These are phyloP conservation scores for Drosophila anomalata DNA, from an alignment of 2,888 invertebrate genomes.

Conservation along the genomic window DNA sequence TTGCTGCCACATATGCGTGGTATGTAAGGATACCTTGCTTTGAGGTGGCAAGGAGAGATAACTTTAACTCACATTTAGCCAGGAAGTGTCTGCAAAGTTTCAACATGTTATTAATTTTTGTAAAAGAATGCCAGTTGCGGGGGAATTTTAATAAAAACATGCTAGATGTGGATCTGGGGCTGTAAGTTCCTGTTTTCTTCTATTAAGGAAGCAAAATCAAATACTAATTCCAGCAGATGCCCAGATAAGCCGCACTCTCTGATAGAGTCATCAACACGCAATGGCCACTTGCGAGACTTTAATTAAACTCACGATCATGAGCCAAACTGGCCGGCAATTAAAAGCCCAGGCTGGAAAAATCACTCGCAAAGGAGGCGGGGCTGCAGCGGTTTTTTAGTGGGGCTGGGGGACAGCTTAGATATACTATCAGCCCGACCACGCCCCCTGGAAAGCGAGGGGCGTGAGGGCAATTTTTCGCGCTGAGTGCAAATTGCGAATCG, in stretches of 20 bases:
- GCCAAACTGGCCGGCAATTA: constrained; percentile 33
- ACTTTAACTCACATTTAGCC: constrained; percentile 57
- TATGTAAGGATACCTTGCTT: constrained; percentile 32
- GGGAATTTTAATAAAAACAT: constrained; percentile 11
- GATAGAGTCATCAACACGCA: constrained; percentile 49
- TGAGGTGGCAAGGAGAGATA: constrained; percentile 17
- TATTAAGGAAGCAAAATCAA: constrained; percentile 3
- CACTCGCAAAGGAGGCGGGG: constrained; percentile 30
- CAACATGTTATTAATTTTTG: constrained; percentile 58
- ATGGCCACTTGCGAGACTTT: constrained; percentile 19
- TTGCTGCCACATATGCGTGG: constrained; percentile 46
- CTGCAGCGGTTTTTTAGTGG: constrained; percentile 24
- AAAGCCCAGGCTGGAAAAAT: constrained; percentile 35
- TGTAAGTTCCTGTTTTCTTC: neutral
- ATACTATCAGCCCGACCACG: constrained; percentile 49
- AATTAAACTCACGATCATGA: constrained; percentile 45
- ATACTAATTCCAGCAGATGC: constrained; percentile 26
- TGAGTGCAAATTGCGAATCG: constrained; percentile 64
- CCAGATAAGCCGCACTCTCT: constrained; percentile 10
- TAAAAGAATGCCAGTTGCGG: constrained; percentile 18
- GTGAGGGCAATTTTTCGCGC: constrained; percentile 69
- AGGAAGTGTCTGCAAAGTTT: constrained; percentile 64
- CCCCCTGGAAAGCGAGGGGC: constrained; percentile 55
- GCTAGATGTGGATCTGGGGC: neutral
- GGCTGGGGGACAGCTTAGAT: constrained; percentile 22